Evolutionary conservation across 2,888 invertebrate genomes (phyloP).

Genomic region (Pelosia muscerda): DNA sequence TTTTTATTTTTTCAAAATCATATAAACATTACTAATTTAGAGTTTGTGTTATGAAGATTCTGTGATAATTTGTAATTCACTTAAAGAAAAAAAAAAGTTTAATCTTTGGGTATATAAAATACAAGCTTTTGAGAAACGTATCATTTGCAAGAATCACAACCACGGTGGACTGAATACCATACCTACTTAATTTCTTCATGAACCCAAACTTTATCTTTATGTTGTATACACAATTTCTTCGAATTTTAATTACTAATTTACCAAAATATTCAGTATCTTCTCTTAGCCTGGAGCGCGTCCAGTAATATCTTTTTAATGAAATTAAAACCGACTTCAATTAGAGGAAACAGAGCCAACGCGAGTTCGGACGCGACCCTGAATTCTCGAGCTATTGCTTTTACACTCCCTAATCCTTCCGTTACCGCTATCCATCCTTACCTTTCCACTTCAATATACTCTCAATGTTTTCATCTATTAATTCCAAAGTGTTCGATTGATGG

Average conservation of each 20-base stretch:
- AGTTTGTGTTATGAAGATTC: no score
- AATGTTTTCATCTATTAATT: not conserved
- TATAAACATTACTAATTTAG: no score
- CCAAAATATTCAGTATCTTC: not conserved
- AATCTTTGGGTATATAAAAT: no score
- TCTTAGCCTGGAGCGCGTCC: not conserved
- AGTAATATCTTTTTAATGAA: not conserved
- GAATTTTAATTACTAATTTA: not conserved
- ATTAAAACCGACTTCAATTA: slow-evolving; percentile 2
- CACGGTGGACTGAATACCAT: no score
- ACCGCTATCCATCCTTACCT: slow-evolving; percentile 4
- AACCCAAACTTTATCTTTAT: not conserved
- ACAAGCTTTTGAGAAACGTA: no score
- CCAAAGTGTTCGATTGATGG: not conserved
- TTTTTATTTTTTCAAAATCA: no score
- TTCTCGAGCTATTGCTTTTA: not conserved
- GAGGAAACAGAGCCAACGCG: not conserved
- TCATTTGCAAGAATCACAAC: no score
- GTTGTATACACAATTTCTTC: not conserved
- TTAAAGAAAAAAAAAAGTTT: no score
- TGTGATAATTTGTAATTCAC: no score
- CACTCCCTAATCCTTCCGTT: slow-evolving; percentile 1
- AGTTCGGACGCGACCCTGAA: not conserved
- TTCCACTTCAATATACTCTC: slow-evolving; percentile 1
- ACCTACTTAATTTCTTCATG: no score